phyloP scores from a whole-genome alignment of 2,888 invertebrate species.

The Platerodrilus igneus region DNA sequence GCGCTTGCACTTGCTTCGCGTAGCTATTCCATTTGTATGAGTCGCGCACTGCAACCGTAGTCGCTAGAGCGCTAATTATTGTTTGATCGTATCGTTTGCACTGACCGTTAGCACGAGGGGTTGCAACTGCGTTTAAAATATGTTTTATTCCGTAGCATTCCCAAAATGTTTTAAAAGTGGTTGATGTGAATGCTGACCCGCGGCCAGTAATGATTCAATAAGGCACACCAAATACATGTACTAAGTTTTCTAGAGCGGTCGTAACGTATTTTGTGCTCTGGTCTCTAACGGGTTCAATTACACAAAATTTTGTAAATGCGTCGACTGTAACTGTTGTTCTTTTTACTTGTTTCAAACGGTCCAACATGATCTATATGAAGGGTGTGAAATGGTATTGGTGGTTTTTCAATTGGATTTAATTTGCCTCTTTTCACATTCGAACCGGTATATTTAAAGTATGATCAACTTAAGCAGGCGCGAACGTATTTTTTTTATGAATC shows the following conservation, averaged over 20 bases:
- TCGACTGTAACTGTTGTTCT: slow-evolving; percentile 33
- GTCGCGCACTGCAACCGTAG: slow-evolving; percentile 25
- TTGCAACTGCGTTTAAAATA: slow-evolving; percentile 6
- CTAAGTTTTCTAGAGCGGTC: not conserved
- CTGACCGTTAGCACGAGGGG: slow-evolving; percentile 14
- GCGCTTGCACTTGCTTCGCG: slow-evolving; percentile 29
- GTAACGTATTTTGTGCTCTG: not conserved
- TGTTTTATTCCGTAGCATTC: not conserved
- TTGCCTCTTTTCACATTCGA: slow-evolving; percentile 2
- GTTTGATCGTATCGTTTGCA: slow-evolving; percentile 27
- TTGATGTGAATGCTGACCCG: slow-evolving; percentile 1
- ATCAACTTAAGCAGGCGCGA: slow-evolving; percentile 33
- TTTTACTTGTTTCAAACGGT: slow-evolving; percentile 27
- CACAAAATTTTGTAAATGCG: slow-evolving; percentile 37
- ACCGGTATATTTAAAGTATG: slow-evolving; percentile 32
- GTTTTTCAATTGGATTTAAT: slow-evolving; percentile 1
- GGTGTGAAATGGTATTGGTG: slow-evolving; percentile 30
- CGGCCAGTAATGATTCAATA: slow-evolving; percentile 3
- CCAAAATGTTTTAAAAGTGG: slow-evolving; percentile 2
- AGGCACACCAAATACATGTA: slow-evolving; percentile 10
- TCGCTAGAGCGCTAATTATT: slow-evolving; percentile 17
- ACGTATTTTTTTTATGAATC: slow-evolving; percentile 33
- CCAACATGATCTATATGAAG: slow-evolving; percentile 33
- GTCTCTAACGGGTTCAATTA: slow-evolving; percentile 7
- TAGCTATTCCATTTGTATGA: slow-evolving; percentile 28